These are phyloP conservation scores for Choloepus didactylus DNA, from an alignment of 2,797 vertebrate genomes.

Conservation along the genomic window DNA sequence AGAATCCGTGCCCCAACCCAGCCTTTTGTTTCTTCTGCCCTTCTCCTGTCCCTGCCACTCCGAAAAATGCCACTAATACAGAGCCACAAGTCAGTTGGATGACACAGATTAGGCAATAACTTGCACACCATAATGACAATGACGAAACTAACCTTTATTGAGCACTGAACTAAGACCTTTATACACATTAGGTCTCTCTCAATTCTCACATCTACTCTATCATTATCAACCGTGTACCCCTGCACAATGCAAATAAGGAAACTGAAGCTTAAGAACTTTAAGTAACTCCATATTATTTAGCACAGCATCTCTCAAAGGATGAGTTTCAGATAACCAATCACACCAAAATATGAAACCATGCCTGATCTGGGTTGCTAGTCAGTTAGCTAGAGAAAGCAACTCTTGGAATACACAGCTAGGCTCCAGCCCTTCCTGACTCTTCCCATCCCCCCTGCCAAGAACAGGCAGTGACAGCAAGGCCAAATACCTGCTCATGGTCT, in stretches of 20 bases:
- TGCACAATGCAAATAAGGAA: not conserved
- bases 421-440: not conserved
- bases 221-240: not conserved
- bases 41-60: not conserved
- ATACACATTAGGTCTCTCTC: not conserved
- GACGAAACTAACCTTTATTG: not conserved
- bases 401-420: not conserved
- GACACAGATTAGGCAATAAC: not conserved
- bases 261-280: not conserved
- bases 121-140: not conserved
- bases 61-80: not conserved
- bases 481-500: not conserved
- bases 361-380: not conserved
- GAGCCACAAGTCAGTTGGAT: not conserved
- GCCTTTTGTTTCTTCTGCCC: not conserved
- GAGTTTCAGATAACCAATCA: slow-evolving; percentile 11
- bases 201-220: not conserved
- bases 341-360: not conserved
- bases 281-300: not conserved
- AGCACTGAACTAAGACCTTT: not conserved
- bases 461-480: not conserved
- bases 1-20: not conserved
- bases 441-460: not conserved
- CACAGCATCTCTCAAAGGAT: not conserved
- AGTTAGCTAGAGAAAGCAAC: not conserved